Conservation (phyloP, 2,888 invertebrate genomes). For the Tenthredo notha region DNA sequence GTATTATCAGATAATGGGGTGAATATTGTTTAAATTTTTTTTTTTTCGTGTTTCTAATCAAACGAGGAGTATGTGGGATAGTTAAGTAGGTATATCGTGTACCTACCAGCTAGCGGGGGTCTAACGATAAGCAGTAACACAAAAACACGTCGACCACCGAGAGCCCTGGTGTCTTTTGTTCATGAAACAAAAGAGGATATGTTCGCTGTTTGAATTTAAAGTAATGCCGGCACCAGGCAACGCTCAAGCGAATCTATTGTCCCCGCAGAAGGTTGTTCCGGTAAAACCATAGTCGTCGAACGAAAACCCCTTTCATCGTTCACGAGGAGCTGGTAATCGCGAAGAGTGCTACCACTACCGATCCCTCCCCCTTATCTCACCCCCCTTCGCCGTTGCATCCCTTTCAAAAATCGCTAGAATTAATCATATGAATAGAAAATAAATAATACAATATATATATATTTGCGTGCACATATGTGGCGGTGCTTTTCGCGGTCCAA, state of each 20-base stretch:
- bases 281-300: constrained; percentile 45
- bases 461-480: not conserved
- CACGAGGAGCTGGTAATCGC: constrained; percentile 38
- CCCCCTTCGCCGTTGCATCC: not conserved
- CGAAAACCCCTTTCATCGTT: constrained; percentile 46
- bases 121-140: constrained; percentile 40
- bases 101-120: not conserved
- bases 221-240: constrained; percentile 48
- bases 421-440: not conserved
- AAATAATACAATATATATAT: not conserved
- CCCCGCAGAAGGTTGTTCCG: constrained; percentile 45
- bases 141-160: constrained; percentile 26
- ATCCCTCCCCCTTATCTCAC: not conserved
- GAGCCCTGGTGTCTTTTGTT: constrained; percentile 36
- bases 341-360: constrained; percentile 32
- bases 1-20: not conserved
- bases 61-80: not conserved
- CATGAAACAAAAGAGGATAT: constrained; percentile 51
- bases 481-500: not conserved
- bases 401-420: not conserved
- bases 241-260: constrained; percentile 51
- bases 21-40: not conserved
- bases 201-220: constrained; percentile 52
- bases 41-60: not conserved
- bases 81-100: constrained; percentile 4